These are phyloP conservation scores for Polydrusus cervinus DNA, from an alignment of 2,888 invertebrate genomes.

Conservation along the genomic window DNA sequence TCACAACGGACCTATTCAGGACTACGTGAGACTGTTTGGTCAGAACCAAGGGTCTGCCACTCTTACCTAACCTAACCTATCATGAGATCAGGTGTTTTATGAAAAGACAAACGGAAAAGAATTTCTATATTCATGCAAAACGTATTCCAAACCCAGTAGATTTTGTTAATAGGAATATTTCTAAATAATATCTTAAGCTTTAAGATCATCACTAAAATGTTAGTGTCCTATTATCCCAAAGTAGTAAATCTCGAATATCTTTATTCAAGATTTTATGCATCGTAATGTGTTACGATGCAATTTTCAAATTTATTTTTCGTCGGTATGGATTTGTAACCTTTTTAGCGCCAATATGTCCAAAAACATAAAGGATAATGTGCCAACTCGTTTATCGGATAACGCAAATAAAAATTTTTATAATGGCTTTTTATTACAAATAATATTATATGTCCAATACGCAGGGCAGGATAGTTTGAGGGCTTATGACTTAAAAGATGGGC, in stretches of 20 bases:
- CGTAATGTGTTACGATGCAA: slow-evolving; percentile 51
- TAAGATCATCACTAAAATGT: slow-evolving; percentile 49
- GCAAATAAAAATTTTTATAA: slow-evolving; percentile 33
- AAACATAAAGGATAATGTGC: slow-evolving; percentile 43
- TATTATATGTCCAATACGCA: too few relatives aligned
- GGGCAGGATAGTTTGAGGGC: too few relatives aligned
- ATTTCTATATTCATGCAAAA: too few relatives aligned
- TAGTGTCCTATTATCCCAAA: slow-evolving; percentile 37
- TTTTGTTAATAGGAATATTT: neutral
- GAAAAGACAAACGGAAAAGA: too few relatives aligned
- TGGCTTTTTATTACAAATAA: slow-evolving; percentile 30
- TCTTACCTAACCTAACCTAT: too few relatives aligned
- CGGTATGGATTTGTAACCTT: slow-evolving; percentile 51
- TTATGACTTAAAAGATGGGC: too few relatives aligned
- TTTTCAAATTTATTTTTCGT: slow-evolving; percentile 51
- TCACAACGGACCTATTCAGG: too few relatives aligned
- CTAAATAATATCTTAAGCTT: slow-evolving; percentile 43
- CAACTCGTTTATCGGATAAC: slow-evolving; percentile 36
- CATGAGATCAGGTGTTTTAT: too few relatives aligned
- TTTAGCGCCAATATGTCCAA: slow-evolving; percentile 48
- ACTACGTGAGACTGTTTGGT: too few relatives aligned
- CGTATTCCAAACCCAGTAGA: too few relatives aligned
- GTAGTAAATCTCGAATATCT: slow-evolving; percentile 49
- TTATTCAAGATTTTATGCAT: slow-evolving; percentile 51
- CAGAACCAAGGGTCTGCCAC: too few relatives aligned